phyloP scores from a whole-genome alignment of 2,888 invertebrate genomes.

The Belgica antarctica region DNA sequence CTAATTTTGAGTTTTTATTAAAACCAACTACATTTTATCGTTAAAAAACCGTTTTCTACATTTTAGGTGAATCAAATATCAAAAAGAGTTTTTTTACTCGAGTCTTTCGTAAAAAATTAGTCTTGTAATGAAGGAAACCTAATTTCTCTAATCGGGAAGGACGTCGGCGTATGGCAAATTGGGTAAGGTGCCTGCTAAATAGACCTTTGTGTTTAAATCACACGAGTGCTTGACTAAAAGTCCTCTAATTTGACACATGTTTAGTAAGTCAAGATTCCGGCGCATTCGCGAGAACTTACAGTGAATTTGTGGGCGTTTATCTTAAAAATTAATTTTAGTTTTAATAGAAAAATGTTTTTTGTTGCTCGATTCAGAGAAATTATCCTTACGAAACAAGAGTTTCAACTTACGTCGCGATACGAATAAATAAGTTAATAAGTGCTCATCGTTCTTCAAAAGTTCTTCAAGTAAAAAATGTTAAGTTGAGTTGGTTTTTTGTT shows the following conservation, averaged over 20 bases:
- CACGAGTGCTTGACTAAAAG: background rate
- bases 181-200: background rate
- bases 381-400: background rate
- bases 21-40: background rate
- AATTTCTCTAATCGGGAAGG: background rate
- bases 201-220: background rate
- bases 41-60: background rate
- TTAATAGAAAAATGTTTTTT: too few species aligned
- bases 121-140: background rate
- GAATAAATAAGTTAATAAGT: slow-evolving; percentile 23
- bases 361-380: too few species aligned
- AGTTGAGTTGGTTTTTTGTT: background rate
- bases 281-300: too few species aligned
- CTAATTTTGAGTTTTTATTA: background rate
- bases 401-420: background rate
- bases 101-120: background rate
- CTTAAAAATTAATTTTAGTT: background rate
- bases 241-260: slow-evolving; percentile 16
- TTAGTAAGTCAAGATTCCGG: too few species aligned
- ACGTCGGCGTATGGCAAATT: background rate
- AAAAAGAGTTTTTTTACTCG: background rate
- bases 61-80: background rate
- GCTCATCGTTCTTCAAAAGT: background rate
- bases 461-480: background rate
- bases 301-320: background rate